Conservation (phyloP, 2,888 invertebrate species). For the Rhopalosiphum nymphaeae region DNA sequence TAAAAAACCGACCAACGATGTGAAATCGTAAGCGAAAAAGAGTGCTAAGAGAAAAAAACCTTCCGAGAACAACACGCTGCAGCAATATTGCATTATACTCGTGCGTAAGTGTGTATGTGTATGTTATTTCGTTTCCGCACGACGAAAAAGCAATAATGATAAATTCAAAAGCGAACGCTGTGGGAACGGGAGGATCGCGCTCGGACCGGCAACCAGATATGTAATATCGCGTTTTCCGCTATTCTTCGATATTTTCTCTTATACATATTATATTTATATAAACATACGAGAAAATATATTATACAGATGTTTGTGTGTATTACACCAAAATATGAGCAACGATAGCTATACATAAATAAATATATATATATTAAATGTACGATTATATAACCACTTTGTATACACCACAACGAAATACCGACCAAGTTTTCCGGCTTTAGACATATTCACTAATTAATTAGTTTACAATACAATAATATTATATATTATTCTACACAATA, state of each 20-base stretch:
- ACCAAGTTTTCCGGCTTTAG: constrained; percentile 31
- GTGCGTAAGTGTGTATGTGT: not conserved
- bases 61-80: not conserved
- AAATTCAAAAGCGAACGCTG: constrained; percentile 51
- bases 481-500: not conserved
- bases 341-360: not conserved
- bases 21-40: constrained; percentile 21
- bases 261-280: not conserved
- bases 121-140: constrained; percentile 45
- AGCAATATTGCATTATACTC: constrained; percentile 47
- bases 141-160: constrained; percentile 56
- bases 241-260: constrained; percentile 41
- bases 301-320: not conserved
- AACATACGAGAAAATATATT: not conserved
- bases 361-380: not conserved
- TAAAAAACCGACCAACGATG: constrained; percentile 9
- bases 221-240: constrained; percentile 47
- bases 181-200: not conserved
- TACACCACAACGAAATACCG: not conserved
- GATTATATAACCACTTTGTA: not conserved
- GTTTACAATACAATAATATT: not conserved
- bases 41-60: constrained; percentile 3
- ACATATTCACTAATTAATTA: constrained; percentile 18
- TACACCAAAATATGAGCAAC: not conserved
- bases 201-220: constrained; percentile 27